A percentile compares a stretch with the other conserved stretches of the same genome.
phyloP scores from a whole-genome alignment of 2,113 vertebrate species.

The Puffinus mauretanicus region DNA sequence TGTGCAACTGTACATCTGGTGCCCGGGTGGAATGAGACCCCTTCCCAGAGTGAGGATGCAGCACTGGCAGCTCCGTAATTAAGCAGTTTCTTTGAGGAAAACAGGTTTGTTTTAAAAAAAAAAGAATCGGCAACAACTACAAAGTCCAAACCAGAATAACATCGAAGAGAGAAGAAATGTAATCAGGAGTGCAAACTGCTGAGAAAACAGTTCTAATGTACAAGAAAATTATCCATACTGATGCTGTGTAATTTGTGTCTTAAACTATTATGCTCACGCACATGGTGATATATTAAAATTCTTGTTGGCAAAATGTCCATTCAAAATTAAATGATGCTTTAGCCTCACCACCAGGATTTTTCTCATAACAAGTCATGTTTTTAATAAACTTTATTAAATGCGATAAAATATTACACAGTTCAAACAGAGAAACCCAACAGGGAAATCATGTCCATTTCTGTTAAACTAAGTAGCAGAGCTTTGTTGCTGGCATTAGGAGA shows the following conservation, averaged over 20 bases:
- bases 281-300: not conserved
- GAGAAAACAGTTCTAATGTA: not conserved
- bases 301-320: not conserved
- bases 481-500: not conserved
- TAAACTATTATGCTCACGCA: not conserved
- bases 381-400: slow-evolving; percentile 45
- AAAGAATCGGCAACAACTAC: not conserved
- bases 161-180: rapidly evolving
- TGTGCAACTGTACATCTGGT: not conserved
- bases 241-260: not conserved
- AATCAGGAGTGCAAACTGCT: not conserved
- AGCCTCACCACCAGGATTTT: not conserved
- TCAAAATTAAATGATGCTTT: slow-evolving; percentile 17
- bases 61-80: not conserved
- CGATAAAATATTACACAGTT: not conserved
- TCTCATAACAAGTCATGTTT: not conserved
- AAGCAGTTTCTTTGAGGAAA: not conserved
- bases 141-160: not conserved
- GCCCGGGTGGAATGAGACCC: not conserved
- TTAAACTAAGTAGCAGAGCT: slow-evolving; percentile 26
- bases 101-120: not conserved
- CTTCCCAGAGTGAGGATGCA: not conserved
- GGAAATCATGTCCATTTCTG: slow-evolving; percentile 26
- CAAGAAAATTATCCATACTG: not conserved
- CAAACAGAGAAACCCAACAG: slow-evolving; percentile 15